Base-by-base conservation (phyloP, 2,113 vertebrate genomes). In the Chelonoidis abingdonii region DNA sequence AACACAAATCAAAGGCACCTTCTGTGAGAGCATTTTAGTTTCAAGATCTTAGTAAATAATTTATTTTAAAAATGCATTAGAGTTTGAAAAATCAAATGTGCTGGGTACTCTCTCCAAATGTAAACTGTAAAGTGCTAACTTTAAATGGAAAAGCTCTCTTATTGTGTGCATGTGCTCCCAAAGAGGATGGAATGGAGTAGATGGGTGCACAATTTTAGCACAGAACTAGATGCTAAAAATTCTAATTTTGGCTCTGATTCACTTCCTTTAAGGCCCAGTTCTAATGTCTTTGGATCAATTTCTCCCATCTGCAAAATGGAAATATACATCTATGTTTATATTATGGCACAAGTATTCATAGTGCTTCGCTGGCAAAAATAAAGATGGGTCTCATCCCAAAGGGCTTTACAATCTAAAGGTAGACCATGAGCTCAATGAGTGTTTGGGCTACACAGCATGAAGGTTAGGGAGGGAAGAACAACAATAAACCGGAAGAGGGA, bases 1-100 rank as follows among this genome's bases (percentile, higher is more conserved):
- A 96, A 93, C 19, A 53, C 13, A 84, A 79, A 52, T 87, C 53
- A 92, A 94, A 96, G 10, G 5, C 87, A 87, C 75, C 12, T 13
- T 89, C 38, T 44, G 27, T 62, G 29, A 81, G 29, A 78, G 65
- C 47, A 53, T 72, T 89, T 87, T 82, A 35, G 24, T 27, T 88
- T 82, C 31, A 89, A 69, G 93, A 81, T 83, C 75, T 29, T 53
- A 29, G 27, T 89, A 53, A 29, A 88, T 92, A 83, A 69, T 57
- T 0, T 65, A 35, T 57, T 38, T 41, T 87, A 94, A 91, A 12
- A 41, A 82, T 65, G 13, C 17, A 53, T 29, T 83, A 38, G 2
- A 1, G 1, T 59, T 85, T 75, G 35, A 47, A 80, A 95, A 84
- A 69, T 62, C 29, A 54, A 14, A 54, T 0, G 1, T 4, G 0